Evolutionary conservation across 1,140 invertebrate genomes (phyloP).

Genomic region (Leptinotarsa undecemlineata): DNA sequence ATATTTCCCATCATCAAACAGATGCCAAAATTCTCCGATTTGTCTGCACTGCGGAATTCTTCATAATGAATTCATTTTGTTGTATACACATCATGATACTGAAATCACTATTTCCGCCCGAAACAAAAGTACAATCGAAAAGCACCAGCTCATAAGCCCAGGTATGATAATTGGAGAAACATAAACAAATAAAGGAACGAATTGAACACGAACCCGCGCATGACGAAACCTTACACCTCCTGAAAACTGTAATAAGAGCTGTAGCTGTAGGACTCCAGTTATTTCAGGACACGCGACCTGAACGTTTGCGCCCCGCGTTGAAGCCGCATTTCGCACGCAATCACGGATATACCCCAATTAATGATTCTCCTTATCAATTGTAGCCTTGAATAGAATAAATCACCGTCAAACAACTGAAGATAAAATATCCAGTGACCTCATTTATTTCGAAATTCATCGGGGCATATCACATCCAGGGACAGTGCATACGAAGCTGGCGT

Average conservation of each 20-base stretch:
- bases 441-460: too few species aligned
- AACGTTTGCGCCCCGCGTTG: constrained; percentile 9
- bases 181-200: constrained; percentile 28
- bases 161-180: constrained; percentile 15
- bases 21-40: too few species aligned
- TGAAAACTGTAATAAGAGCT: constrained; percentile 32
- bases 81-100: too few species aligned
- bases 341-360: not conserved
- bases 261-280: constrained; percentile 25
- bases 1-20: too few species aligned
- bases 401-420: too few species aligned
- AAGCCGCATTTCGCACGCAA: not conserved
- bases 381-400: too few species aligned
- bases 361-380: too few species aligned
- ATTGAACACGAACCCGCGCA: constrained; percentile 14
- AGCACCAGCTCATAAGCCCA: not conserved
- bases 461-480: too few species aligned
- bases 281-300: constrained; percentile 3
- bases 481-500: too few species aligned
- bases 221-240: constrained; percentile 27
- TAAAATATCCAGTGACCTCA: too few species aligned
- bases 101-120: not conserved
- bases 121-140: not conserved
- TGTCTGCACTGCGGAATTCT: too few species aligned
- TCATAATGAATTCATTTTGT: too few species aligned